phyloP scores from a whole-genome alignment of 53 echinoderm and acorn worm species.

The Temnopleurus reevesii region DNA sequence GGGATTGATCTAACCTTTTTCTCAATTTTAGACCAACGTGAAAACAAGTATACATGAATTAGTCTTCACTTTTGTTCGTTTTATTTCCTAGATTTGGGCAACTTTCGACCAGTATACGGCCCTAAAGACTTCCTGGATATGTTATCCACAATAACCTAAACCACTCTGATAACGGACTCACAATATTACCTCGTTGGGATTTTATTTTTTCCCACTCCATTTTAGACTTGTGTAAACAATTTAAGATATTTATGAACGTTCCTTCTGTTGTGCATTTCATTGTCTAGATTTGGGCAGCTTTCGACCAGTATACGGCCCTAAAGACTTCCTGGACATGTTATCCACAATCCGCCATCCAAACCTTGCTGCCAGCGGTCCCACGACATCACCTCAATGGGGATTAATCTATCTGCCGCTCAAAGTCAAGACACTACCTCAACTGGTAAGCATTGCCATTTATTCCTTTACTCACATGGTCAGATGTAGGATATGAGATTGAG shows the following conservation, averaged over 20 bases:
- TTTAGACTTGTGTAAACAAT: no score
- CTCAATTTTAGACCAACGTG: no score
- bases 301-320: slow-evolving; percentile 95
- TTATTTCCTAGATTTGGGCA: slow-evolving; percentile 71
- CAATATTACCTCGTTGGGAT: no score
- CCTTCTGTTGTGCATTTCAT: no score
- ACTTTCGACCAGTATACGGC: slow-evolving; percentile 94
- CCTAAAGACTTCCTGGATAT: slow-evolving; percentile 97
- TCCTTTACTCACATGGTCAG: no score
- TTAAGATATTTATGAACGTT: no score
- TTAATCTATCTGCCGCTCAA: slow-evolving; percentile 77
- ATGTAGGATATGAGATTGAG: no score
- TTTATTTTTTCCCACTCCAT: no score
- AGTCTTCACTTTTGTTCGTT: no score
- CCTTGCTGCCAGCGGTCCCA: slow-evolving; percentile 49
- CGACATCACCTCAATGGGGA: slow-evolving; percentile 69
- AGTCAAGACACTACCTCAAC: slow-evolving; percentile 67
- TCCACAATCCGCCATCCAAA: slow-evolving; percentile 88
- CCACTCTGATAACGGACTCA: slow-evolving; percentile 46
- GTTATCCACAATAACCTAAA: slow-evolving; percentile 89
- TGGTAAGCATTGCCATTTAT: slow-evolving; percentile 63
- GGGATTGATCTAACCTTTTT: no score
- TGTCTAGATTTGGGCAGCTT: slow-evolving; percentile 81
- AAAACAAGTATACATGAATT: no score
- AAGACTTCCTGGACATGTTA: slow-evolving; percentile 95